Evolutionary conservation across 2,888 invertebrate species (phyloP).

Genomic region (Ypsolopha scabrella): DNA sequence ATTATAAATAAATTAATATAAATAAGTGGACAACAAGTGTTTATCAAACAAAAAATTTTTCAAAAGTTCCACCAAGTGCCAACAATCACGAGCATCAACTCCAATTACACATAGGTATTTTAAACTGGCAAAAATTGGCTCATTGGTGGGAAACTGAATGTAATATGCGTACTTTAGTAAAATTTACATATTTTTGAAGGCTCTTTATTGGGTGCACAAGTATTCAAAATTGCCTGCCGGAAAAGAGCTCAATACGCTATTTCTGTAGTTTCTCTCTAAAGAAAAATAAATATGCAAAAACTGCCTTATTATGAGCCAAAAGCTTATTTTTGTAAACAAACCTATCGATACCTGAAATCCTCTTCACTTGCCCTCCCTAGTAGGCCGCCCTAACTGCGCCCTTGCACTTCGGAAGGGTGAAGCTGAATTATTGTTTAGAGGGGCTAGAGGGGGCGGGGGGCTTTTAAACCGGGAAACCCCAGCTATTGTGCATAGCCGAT

Average conservation of each 20-base stretch:
- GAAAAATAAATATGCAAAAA: neutral
- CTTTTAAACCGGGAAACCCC: conserved; percentile 69
- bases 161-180: no score
- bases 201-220: no score
- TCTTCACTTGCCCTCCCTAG: conserved; percentile 24
- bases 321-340: conserved; percentile 5
- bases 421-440: conserved; percentile 69
- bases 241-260: no score
- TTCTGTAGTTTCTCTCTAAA: no score
- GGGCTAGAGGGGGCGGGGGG: conserved; percentile 28
- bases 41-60: no score
- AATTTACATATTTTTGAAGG: no score
- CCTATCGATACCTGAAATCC: conserved; percentile 20
- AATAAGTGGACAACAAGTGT: neutral
- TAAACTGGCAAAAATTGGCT: no score
- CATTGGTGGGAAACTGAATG: no score
- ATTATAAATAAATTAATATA: neutral
- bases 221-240: no score
- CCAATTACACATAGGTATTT: no score
- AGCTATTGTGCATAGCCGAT: conserved; percentile 66
- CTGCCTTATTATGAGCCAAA: conserved; percentile 7
- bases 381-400: conserved; percentile 62
- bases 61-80: no score
- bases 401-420: conserved; percentile 70
- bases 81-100: no score